Base-by-base conservation (phyloP, 2,113 vertebrate species). In the Tiliqua scincoides region DNA sequence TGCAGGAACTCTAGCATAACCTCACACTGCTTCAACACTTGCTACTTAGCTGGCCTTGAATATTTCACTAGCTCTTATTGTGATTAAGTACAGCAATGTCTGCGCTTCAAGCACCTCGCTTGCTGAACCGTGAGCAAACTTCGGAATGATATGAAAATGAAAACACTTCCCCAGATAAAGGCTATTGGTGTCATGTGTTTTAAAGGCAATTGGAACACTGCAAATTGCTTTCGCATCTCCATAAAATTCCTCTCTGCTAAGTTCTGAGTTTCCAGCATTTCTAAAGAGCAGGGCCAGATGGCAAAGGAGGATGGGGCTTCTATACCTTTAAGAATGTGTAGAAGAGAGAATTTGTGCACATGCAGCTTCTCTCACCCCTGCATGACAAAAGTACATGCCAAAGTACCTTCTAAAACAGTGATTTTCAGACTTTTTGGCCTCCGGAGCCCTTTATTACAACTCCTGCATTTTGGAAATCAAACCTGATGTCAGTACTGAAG, bases 1-100 rank as follows among this genome's bases (percentile, higher is more conserved):
- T 52, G 72, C 76, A 65, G 20, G 72, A 82, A 59, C 27, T 17
- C 43, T 32, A 12, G 71, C 61, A 68, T 43, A 57, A 82, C 62
- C 79, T 52, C 79, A 82, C 35, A 43, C 30, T 54, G 72, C 62
- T 76, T 70, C 61, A 82, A 70, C 74, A 40, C 62, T 74, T 76
- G 65, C 65, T 65, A 48, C 72, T 70, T 77, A 32, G n/a, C 43
- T n/a, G 32, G 43, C 70, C 72, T 76, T 70, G 62, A 70, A 70
- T 52, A 70, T 77, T 87, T 61, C 52, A 32, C 72, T 59, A 25
- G 21, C 43, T 87, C 74, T 70, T 82, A 68, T 32, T 35, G 79
- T 61, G 79, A 77, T 37, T 77, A 76, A 35, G 72, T 67, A 61
- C 11, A 68, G 72, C 48, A 12, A 43, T 2, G 62, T 27, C 35